A percentile compares a stretch with the other conserved stretches of the same genome.
Conservation (phyloP, 2,888 invertebrate species). For the Mythimna vitellina region DNA sequence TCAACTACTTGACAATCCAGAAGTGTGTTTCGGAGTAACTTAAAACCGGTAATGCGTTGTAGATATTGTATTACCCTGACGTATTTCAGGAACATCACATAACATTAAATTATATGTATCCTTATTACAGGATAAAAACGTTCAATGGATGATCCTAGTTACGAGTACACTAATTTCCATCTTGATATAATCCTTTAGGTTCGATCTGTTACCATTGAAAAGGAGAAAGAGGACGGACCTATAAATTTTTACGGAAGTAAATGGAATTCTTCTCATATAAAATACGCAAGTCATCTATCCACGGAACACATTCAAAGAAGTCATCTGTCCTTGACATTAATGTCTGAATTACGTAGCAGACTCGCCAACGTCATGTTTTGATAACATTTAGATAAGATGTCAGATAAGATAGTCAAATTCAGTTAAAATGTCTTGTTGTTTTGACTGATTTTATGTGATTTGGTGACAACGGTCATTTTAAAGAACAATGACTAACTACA, state of each 20-base stretch:
- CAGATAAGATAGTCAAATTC: slow-evolving; percentile 41
- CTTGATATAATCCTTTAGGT: not conserved
- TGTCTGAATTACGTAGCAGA: slow-evolving; percentile 37
- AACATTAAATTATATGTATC: not conserved
- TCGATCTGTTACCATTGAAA: not conserved
- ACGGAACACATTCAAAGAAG: slow-evolving; percentile 31
- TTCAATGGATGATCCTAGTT: not conserved
- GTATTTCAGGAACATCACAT: slow-evolving; percentile 9
- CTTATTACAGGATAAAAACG: not conserved
- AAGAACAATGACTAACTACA: slow-evolving; percentile 29
- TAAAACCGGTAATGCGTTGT: slow-evolving; percentile 17
- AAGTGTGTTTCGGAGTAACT: slow-evolving; percentile 45
- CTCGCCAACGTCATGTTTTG: not conserved
- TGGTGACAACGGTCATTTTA: not conserved
- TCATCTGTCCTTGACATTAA: slow-evolving; percentile 37
- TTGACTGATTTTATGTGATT: slow-evolving; percentile 15
- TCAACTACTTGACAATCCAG: slow-evolving; percentile 15
- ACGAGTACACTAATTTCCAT: no score
- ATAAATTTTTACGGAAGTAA: not conserved
- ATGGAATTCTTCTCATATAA: not conserved
- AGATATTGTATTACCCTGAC: slow-evolving; percentile 23
- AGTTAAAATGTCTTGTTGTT: slow-evolving; percentile 30
- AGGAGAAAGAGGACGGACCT: slow-evolving; percentile 5
- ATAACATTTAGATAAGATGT: slow-evolving; percentile 33
- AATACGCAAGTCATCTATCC: slow-evolving; percentile 21